These are phyloP conservation scores for Carcharodon carcharias DNA, from an alignment of 2,797 vertebrate species.

Conservation along the genomic window DNA sequence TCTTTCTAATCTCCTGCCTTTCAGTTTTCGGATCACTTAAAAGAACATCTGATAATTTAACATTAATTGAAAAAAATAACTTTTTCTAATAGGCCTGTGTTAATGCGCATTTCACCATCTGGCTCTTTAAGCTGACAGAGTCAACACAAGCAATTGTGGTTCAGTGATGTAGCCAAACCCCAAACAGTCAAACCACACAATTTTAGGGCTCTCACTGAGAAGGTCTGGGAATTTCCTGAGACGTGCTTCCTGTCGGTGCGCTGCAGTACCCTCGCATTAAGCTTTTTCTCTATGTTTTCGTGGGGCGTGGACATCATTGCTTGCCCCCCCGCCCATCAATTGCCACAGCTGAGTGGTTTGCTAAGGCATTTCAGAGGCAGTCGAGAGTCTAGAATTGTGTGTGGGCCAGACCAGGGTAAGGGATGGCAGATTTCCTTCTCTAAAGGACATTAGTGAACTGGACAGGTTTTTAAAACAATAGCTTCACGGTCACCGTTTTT, in stretches of 20 bases:
- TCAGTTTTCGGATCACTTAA: slow-evolving; percentile 43
- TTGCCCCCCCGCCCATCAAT: too few species aligned
- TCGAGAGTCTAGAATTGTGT: too few species aligned
- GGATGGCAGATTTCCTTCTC: too few species aligned
- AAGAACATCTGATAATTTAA: slow-evolving; percentile 32
- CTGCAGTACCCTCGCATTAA: not conserved
- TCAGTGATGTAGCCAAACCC: not conserved
- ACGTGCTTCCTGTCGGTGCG: not conserved
- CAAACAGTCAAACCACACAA: not conserved
- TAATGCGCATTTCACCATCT: not conserved
- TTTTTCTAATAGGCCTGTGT: not conserved
- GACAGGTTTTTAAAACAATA: too few species aligned
- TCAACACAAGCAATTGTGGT: not conserved
- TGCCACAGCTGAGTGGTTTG: too few species aligned
- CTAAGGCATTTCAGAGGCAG: too few species aligned
- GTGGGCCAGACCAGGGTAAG: too few species aligned
- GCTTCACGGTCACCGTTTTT: too few species aligned
- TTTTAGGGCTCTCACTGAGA: not conserved
- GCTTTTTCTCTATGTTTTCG: too few species aligned
- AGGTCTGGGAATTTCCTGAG: not conserved
- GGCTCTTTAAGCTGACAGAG: not conserved
- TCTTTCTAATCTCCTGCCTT: slow-evolving; percentile 67
- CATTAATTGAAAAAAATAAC: slow-evolving; percentile 23
- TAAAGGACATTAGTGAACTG: too few species aligned
- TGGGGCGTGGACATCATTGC: too few species aligned